Conservation (phyloP, 2,888 invertebrate genomes). For the Cephus spinipes region DNA sequence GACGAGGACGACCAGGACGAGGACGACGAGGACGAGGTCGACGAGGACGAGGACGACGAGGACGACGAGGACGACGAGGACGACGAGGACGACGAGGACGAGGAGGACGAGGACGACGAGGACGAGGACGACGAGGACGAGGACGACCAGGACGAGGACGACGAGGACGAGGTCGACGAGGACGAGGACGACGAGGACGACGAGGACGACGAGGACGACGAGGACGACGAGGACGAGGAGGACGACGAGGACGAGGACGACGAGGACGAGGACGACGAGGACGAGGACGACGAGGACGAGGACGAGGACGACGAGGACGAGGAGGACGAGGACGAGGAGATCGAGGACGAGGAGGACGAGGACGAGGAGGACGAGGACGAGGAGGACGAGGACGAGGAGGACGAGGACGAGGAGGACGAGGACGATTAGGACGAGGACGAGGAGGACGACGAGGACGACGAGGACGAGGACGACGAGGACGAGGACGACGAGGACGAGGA, state of each 20-base stretch:
- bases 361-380: constrained; percentile 10
- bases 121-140: not conserved
- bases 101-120: constrained; percentile 1
- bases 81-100: constrained; percentile 1
- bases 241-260: not conserved
- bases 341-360: no score
- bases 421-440: no score
- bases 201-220: not conserved
- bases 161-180: not conserved
- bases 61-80: not conserved
- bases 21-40: constrained; percentile 3
- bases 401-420: constrained; percentile 1
- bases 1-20: constrained; percentile 9
- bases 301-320: constrained; percentile 8
- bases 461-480: not conserved
- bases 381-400: constrained; percentile 6
- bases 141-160: not conserved
- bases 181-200: constrained; percentile 8
- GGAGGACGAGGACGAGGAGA: no score
- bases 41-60: not conserved
- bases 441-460: not conserved
- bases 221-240: not conserved
- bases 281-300: not conserved
- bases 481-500: constrained; percentile 1
- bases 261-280: not conserved